A percentile compares a stretch with the other conserved stretches of the same genome.
Conservation (phyloP, 2,888 invertebrate species). For the Ctenicera cuprea region DNA sequence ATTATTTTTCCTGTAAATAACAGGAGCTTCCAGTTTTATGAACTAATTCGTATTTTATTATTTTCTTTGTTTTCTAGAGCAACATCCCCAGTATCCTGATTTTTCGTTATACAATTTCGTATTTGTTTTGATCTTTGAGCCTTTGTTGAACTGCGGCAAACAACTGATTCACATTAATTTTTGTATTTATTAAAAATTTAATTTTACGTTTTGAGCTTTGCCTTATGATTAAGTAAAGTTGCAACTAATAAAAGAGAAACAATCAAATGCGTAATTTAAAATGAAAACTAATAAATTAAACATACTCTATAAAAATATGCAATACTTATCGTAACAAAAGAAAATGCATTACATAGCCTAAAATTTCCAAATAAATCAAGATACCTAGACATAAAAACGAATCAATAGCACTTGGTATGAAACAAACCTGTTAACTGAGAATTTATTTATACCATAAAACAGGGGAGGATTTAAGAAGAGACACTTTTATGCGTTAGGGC, state of each 20-base stretch:
- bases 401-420: constrained; percentile 15
- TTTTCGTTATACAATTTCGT: constrained; percentile 1
- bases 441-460: constrained; percentile 32
- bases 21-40: constrained; percentile 24
- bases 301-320: too few species aligned
- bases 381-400: constrained; percentile 8
- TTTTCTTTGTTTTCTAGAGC: not conserved
- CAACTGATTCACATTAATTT: constrained; percentile 1
- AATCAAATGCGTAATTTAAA: too few species aligned
- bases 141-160: not conserved
- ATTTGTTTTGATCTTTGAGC: constrained; percentile 3
- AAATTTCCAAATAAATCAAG: constrained; percentile 21
- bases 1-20: constrained; percentile 26
- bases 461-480: constrained; percentile 21
- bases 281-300: too few species aligned
- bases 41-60: constrained; percentile 24
- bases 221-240: too few species aligned
- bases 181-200: too few species aligned
- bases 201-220: too few species aligned
- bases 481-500: constrained; percentile 22
- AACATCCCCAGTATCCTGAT: not conserved
- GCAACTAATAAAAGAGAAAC: too few species aligned
- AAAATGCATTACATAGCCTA: not conserved
- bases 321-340: too few species aligned
- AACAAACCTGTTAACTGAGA: constrained; percentile 8